Evolutionary conservation across 2,888 invertebrate species (phyloP), one percentile per base, ranked within the genome.

Genomic region (Cataglyphis livida): DNA sequence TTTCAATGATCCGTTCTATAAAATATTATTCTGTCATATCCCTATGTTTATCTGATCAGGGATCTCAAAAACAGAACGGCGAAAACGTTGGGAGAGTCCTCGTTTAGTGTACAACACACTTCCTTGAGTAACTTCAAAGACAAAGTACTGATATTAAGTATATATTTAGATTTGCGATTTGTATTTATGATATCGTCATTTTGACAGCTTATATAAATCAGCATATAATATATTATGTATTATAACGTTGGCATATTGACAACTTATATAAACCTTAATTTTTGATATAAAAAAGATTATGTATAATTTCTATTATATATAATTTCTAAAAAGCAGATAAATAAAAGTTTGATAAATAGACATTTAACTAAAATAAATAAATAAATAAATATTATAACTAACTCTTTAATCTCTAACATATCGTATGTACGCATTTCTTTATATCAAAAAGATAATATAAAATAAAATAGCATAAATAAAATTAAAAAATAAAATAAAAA

Each of bases 61-160:
- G 59, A 65, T 61, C 35, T 57, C 54, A 61, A 44, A 73, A 32
- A 68, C 15, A n/a, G 25, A 51, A 9, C 61, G 70, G 74, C 74
- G 85, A 85, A 83, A 85, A 75, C 74, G 78, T 74, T 79, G 66
- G 41, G 76, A 76, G 68, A 85, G 82, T 59, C 71, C 62, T 71
- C 66, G 73, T 68, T 85, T 78, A 28, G 66, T 25, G 41, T 38
- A 25, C n/a, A 35, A 48, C 32, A 57, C 51, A 57, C 41, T 82
- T 85, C 71, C 82, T 76, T 21, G 57, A 68, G 12, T 68, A 48
- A 48, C 21, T 62, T 57, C 28, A 41, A 78, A 78, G 68, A 66
- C 54, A 41, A 28, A 66, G n/a, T 51, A n/a, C 6, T 51, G n/a
- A 51, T 51, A 51, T 7, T n/a, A 28, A 3, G 54, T 35, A 32